Base-by-base conservation (phyloP, 2,888 invertebrate genomes). In the Agrotis clavis region DNA sequence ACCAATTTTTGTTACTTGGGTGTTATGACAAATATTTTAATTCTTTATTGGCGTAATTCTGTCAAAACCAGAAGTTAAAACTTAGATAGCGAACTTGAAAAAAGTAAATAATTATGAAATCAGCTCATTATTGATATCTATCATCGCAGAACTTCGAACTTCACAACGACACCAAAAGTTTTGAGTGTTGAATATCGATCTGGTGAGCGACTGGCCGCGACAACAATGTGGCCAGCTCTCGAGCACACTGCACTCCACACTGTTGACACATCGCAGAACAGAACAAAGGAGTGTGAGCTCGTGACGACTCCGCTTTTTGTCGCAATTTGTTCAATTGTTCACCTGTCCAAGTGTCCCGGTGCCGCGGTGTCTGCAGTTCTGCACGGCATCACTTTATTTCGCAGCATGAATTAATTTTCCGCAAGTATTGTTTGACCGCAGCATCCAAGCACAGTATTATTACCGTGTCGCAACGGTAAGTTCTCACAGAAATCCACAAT, bases 401-500 rank as follows among this genome's bases (percentile, higher is more conserved):
- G 82, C 74, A 67, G 73, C 64, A 25, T 67, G 79, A 84, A 87
- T 88, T 86, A 77, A 77, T 88, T 89, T 86, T 82, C 86, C 81
- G 79, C 41, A 11, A 11, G 9, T 85, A 83, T 84, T 72, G 86
- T 87, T 82, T 84, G 86, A 86, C 85, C 86, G 65, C 66, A 62
- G 60, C 79, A 53, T 78, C 11, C 41, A 9, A 41, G 9, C 41
- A 11, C 41, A 41, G 11, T 11, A 41, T 41, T 41, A 41, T 41
- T 41, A 41, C 41, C 41, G 41, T 41, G 41, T 41, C 83, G 75
- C 82, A 74, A 81, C 82, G 82, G 82, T 82, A 72, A 84, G 89
- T 92, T 94, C 92, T 90, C 94, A 93, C 93, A 92, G 88, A 85
- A 88, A 89, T 86, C 77, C 88, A 90, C 90, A 92, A 94, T 95